phyloP scores from a whole-genome alignment of 1,140 invertebrate species.

The Calephelis virginiensis region DNA sequence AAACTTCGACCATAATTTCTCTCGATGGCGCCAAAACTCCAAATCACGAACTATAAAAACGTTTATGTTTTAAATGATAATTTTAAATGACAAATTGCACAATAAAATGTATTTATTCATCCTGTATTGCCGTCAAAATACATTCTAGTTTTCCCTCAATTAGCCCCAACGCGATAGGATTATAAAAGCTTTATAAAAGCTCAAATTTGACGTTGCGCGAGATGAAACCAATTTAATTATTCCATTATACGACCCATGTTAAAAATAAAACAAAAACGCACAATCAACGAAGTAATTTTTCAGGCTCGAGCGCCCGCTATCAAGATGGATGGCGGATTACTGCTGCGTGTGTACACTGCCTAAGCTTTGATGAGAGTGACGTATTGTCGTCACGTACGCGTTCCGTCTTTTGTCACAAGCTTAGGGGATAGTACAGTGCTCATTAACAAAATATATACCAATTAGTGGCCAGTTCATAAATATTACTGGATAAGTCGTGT shows the following conservation, averaged over 20 bases:
- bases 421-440: neutral
- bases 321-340: slow-evolving; percentile 37
- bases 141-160: too few relatives aligned
- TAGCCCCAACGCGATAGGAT: too few relatives aligned
- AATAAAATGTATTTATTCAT: neutral
- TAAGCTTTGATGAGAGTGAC: slow-evolving; percentile 30
- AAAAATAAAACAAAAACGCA: slow-evolving; percentile 27
- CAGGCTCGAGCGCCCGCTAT: slow-evolving; percentile 33
- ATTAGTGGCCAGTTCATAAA: too few relatives aligned
- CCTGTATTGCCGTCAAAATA: too few relatives aligned
- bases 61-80: too few relatives aligned
- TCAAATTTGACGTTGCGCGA: neutral
- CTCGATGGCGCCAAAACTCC: too few relatives aligned
- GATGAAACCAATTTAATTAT: slow-evolving; percentile 9
- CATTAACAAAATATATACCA: too few relatives aligned
- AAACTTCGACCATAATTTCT: too few relatives aligned
- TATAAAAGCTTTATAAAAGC: neutral
- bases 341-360: slow-evolving; percentile 25
- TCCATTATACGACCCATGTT: slow-evolving; percentile 8
- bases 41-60: too few relatives aligned
- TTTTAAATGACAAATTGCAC: too few relatives aligned
- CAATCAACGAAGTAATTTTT: slow-evolving; percentile 35
- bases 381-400: slow-evolving; percentile 21
- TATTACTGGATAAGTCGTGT: too few relatives aligned
- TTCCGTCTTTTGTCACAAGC: slow-evolving; percentile 17